Percentiles rank a stretch among this genome's conserved stretches.
These are phyloP conservation scores for Trichacis sp. DNA, from an alignment of 2,888 invertebrate genomes.

Conservation along the genomic window DNA sequence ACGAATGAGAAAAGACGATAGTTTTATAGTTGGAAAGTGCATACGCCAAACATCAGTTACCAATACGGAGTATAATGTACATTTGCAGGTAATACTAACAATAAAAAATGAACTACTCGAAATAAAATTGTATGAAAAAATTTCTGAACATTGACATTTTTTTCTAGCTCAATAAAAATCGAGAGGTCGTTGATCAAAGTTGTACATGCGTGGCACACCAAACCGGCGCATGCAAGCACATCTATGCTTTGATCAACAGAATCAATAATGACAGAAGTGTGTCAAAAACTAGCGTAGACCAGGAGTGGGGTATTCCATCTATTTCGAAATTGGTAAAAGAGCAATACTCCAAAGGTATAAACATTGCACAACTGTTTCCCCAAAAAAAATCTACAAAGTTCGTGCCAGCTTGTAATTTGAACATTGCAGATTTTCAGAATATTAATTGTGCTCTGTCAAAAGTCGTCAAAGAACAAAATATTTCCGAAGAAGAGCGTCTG, in stretches of 20 bases:
- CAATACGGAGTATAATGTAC: not conserved
- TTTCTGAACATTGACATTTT: too few species aligned
- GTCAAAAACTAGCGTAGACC: slow-evolving; percentile 36
- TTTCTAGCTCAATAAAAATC: not conserved
- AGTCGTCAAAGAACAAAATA: not conserved
- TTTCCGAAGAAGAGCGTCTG: not conserved
- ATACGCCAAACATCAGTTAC: not conserved
- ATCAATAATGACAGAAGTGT: slow-evolving; percentile 32
- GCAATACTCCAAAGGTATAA: slow-evolving; percentile 24
- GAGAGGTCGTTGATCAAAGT: slow-evolving; percentile 3
- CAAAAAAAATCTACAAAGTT: not conserved
- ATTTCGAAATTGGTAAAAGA: slow-evolving; percentile 26
- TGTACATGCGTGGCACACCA: too few species aligned
- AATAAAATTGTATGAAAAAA: too few species aligned
- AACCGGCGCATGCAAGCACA: slow-evolving; percentile 41
- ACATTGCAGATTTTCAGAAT: not conserved
- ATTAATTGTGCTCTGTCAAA: not conserved
- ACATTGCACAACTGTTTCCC: slow-evolving; percentile 1
- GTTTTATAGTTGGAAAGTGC: not conserved
- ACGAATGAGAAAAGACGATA: not conserved
- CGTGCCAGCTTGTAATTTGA: not conserved
- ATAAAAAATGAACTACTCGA: too few species aligned
- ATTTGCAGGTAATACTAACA: not conserved
- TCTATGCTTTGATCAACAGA: slow-evolving; percentile 29
- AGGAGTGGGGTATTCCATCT: slow-evolving; percentile 42